Conservation (phyloP, 2,888 invertebrate species). For the Agelastica alni region DNA sequence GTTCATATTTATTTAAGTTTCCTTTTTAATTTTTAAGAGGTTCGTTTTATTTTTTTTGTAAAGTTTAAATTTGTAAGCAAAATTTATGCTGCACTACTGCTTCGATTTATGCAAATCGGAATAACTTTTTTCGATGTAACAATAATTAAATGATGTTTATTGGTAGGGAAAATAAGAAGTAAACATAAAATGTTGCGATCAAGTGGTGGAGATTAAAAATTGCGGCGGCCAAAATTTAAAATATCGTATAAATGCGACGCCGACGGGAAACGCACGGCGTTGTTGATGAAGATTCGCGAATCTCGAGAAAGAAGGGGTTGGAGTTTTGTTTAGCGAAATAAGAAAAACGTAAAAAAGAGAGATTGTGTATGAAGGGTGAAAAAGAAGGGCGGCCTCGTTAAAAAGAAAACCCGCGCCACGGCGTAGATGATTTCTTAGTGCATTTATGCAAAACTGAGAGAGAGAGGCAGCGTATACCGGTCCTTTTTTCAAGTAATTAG, state of each 20-base stretch:
- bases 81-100: too few relatives aligned
- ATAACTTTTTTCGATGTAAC: too few relatives aligned
- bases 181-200: too few relatives aligned
- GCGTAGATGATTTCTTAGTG: slow-evolving; percentile 51
- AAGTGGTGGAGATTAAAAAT: too few relatives aligned
- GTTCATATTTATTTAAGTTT: too few relatives aligned
- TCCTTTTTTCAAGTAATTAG: slow-evolving; percentile 56
- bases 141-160: too few relatives aligned
- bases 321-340: slow-evolving; percentile 45
- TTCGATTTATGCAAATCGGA: too few relatives aligned
- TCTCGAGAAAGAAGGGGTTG: slow-evolving; percentile 35
- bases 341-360: slow-evolving; percentile 44
- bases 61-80: too few relatives aligned
- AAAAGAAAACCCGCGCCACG: slow-evolving; percentile 45
- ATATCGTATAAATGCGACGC: slow-evolving; percentile 5
- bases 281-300: slow-evolving; percentile 21
- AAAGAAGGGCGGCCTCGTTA: slow-evolving; percentile 50
- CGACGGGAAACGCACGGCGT: neutral
- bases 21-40: too few relatives aligned
- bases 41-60: too few relatives aligned
- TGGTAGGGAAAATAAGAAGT: too few relatives aligned
- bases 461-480: slow-evolving; percentile 31
- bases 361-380: slow-evolving; percentile 45
- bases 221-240: too few relatives aligned
- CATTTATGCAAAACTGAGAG: slow-evolving; percentile 57